Evolutionary conservation across 2,888 invertebrate species (phyloP), one percentile per base, ranked within the genome.

Genomic region (Xanthorhoe spadicearia): DNA sequence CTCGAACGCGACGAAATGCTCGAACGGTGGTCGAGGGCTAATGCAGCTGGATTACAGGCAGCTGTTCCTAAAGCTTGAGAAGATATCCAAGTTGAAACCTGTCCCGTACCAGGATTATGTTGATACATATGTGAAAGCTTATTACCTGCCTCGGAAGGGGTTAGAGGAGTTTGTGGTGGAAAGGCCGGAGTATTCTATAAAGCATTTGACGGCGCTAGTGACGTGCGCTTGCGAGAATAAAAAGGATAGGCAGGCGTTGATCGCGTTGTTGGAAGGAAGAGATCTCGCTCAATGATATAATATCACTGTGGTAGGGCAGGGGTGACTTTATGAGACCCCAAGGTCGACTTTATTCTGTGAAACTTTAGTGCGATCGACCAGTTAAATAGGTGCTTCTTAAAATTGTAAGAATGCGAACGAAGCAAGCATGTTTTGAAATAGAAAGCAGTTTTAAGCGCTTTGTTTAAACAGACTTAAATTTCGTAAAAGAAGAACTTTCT

Each of bases 21-120:
- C 98, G 0, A 98, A 98, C 76, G 99, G 98, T 23, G 99, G 99
- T 0, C 93, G 99, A 48, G 99, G 98, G 0, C 89, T 99, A 9
- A 99, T 99, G 99, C 99, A 99, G 83, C 92, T 99, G 19, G 99
- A 99, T 93, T 99, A 98, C 81, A 97, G 98, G 7, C 99, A 99
- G 84, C 95, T 99, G 70, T 95, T 98, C 74, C 96, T 97, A 19
- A 98, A 99, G 83, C 93, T 98, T 59, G 98, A 99, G 86, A 96
- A 96, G 79, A 95, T 99, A 61, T 96, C 98, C 0, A 95, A 95
- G 0, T 83, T 98, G 7, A 96, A 96, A 80, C 98, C 98, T 2
- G 94, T 98, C 15, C 98, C 99, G 0, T 97, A 97, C 80, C 95
- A 96, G 72, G 96, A 97, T 62, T 98, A 97, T 79, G 99, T 99